A percentile compares a stretch with the other conserved stretches of the same genome.
phyloP scores from a whole-genome alignment of 2,888 invertebrate species.

The Nomada goodeniana region DNA sequence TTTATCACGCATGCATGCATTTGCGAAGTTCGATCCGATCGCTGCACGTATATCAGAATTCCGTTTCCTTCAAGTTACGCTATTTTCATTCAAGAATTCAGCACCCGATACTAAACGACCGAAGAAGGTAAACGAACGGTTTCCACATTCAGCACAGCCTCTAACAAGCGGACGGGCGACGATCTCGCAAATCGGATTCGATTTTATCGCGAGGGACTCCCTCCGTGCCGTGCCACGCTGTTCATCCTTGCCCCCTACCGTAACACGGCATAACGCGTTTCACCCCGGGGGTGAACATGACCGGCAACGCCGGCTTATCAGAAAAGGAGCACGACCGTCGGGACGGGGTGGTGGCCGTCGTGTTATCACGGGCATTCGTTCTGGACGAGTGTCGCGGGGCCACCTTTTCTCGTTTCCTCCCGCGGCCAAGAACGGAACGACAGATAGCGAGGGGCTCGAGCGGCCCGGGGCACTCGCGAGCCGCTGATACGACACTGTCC shows the following conservation, averaged over 20 bases:
- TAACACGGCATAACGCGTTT: background rate
- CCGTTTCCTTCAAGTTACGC: background rate
- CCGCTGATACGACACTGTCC: constrained; percentile 57
- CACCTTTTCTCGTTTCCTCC: constrained; percentile 39
- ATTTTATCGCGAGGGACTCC: constrained; percentile 6
- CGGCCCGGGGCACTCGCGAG: constrained; percentile 46
- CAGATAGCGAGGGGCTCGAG: constrained; percentile 43
- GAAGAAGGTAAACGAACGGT: background rate
- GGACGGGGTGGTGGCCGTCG: constrained; percentile 39
- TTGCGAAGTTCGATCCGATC: too few relatives aligned
- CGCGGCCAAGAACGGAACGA: constrained; percentile 38
- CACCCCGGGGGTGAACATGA: background rate
- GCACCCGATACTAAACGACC: background rate
- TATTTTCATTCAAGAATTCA: background rate
- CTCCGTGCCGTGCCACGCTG: background rate
- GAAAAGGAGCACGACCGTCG: constrained; percentile 35
- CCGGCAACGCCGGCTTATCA: constrained; percentile 25
- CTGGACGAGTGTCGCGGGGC: constrained; percentile 54
- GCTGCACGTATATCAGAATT: background rate
- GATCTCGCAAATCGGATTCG: constrained; percentile 15
- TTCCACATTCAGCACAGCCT: background rate
- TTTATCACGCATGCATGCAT: too few relatives aligned
- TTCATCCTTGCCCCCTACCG: constrained; percentile 1
- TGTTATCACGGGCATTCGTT: constrained; percentile 75
- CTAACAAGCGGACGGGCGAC: background rate